These are phyloP conservation scores for Gonatopus flavifemur DNA, from an alignment of 1,140 invertebrate species.

Conservation along the genomic window DNA sequence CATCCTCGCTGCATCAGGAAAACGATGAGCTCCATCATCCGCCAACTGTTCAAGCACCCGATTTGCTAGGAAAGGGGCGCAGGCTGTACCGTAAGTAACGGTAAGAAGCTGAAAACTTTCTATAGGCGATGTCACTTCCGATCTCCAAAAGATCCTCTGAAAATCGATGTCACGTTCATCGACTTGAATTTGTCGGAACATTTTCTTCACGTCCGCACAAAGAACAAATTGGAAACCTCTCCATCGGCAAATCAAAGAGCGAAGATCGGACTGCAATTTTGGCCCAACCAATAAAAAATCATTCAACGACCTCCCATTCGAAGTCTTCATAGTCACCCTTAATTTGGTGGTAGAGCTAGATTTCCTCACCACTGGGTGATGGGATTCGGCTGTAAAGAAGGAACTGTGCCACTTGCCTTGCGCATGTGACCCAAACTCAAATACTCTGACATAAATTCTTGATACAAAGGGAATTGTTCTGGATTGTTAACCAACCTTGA, in stretches of 20 bases:
- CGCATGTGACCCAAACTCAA: constrained; percentile 30
- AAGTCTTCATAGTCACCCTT: neutral
- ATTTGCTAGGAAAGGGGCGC: constrained; percentile 32
- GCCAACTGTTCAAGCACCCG: constrained; percentile 24
- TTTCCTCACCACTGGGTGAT: constrained; percentile 23
- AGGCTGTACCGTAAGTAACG: constrained; percentile 41
- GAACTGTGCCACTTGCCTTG: neutral
- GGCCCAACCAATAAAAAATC: neutral
- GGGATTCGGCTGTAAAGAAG: constrained; percentile 12
- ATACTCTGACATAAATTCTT: no score
- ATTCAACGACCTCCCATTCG: neutral
- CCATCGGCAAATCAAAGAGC: neutral
- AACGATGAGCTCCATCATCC: constrained; percentile 9
- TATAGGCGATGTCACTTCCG: no score
- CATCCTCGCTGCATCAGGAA: constrained; percentile 2
- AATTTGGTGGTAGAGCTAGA: no score
- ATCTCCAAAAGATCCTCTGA: neutral
- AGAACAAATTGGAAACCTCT: neutral
- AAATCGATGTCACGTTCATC: neutral
- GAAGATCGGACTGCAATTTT: neutral
- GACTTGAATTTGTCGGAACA: neutral
- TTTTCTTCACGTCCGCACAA: no score
- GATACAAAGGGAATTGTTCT: no score
- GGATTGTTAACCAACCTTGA: no score
- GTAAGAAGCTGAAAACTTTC: constrained; percentile 34